Evolutionary conservation across 2,888 invertebrate genomes (phyloP).

Genomic region (Tinea semifulvella): DNA sequence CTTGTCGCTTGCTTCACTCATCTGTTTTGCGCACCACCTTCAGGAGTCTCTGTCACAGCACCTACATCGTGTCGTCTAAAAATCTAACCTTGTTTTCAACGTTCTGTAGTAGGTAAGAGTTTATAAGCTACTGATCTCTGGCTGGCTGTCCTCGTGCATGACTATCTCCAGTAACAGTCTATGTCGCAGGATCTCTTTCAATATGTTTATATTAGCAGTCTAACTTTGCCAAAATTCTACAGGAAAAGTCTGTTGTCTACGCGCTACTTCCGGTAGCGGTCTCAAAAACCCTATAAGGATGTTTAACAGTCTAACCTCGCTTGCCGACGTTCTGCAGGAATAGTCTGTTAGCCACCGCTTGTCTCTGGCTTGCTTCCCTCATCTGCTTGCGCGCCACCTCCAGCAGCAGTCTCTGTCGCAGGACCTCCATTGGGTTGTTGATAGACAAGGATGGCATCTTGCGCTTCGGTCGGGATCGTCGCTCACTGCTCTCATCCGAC

Average conservation of each 20-base stretch:
- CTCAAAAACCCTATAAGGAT: background rate
- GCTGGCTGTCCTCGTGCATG: too few relatives aligned
- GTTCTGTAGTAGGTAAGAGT: too few relatives aligned
- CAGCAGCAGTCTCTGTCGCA: conserved; percentile 80
- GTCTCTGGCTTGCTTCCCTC: conserved; percentile 75
- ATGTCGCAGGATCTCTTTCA: too few relatives aligned
- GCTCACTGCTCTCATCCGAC: conserved; percentile 25
- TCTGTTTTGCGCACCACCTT: conserved; percentile 86
- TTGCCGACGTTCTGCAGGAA: conserved; percentile 82
- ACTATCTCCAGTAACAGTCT: too few relatives aligned
- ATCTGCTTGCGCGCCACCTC: conserved; percentile 86
- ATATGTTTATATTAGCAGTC: too few relatives aligned
- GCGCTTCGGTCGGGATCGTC: conserved; percentile 61
- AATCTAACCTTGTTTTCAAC: too few relatives aligned
- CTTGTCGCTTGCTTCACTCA: conserved; percentile 76
- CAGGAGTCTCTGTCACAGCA: conserved; percentile 81
- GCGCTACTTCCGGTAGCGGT: too few relatives aligned
- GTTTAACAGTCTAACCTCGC: conserved; percentile 46
- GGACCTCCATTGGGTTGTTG: conserved; percentile 86
- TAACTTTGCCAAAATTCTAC: too few relatives aligned
- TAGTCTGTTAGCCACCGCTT: conserved; percentile 76
- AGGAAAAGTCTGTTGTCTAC: too few relatives aligned
- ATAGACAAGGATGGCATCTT: conserved; percentile 82
- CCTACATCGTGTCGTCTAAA: conserved; percentile 88
- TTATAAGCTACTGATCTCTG: too few relatives aligned